Base-by-base conservation (phyloP, 2,888 invertebrate genomes). In the Melanostoma mellinum region DNA sequence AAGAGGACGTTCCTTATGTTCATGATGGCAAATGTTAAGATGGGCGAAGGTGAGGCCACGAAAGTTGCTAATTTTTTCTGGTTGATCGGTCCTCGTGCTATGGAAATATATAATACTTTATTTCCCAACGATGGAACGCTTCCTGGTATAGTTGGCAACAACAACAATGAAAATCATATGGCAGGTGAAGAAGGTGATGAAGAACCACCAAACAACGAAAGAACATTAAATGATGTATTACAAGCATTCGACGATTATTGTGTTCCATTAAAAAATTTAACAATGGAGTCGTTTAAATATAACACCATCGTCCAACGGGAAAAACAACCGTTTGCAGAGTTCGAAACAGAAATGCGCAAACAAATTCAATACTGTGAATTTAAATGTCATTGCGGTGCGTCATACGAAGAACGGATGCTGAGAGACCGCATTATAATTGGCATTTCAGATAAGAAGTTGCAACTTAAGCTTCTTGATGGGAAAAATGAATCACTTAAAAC, bases 391-490 rank as follows among this genome's bases (percentile, higher is more conserved):
- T 85, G 85, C 65, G 76, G 79, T 3, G 33, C 10, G 30, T 77
- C 84, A 30, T 81, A 86, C 63, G 78, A 73, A 56, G 77, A 86
- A 3, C 56, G 81, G 8, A 86, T 86, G 85, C 65, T 86, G 6
- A 35, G 69, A 46, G 85, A 86, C 60, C 84, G 86, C 32, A 86
- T 85, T 30, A 71, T 86, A 3, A 79, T 20, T 20, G 20, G 20
- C 20, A 20, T 20, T 20, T 20, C 20, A 20, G 20, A 20, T 9
- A 86, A 86, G 69, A 82, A 85, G 55, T 35, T 82, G 8, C 82
- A 86, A 63, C 30, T 80, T 44, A 85, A 85, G 56, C 36, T 86
- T 10, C 58, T 87, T 55, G 78, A 86, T 67, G 87, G 78, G 3
- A 65, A 44, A n/a, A 73, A 86, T 33, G 63, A 85, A 55, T 8